Evolutionary conservation across 35 echinoderm and acorn worm species (phyloP).

Genomic region (Hemicentrotus pulcherrimus): DNA sequence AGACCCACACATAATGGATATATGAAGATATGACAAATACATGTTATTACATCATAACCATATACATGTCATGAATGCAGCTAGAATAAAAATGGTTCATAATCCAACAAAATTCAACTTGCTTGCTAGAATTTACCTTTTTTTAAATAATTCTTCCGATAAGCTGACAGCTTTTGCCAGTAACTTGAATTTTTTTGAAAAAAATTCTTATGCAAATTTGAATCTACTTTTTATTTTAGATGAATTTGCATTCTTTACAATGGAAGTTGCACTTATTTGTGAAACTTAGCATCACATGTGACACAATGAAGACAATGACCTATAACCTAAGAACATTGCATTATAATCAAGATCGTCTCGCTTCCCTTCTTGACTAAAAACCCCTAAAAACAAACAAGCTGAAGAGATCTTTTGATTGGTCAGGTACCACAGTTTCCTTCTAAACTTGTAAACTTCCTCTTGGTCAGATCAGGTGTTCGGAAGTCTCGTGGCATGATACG

Average conservation of each 20-base stretch:
- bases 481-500: neutral
- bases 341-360: neutral
- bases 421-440: neutral
- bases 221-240: no score
- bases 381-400: neutral
- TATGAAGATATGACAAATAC: no score
- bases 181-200: no score
- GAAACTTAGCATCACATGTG: neutral
- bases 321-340: neutral
- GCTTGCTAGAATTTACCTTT: no score
- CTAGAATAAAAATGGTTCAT: no score
- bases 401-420: neutral
- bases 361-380: neutral
- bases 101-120: no score
- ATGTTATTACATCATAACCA: no score
- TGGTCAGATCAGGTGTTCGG: constrained; percentile 8
- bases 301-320: neutral
- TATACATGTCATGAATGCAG: no score
- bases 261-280: neutral
- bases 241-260: neutral
- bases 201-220: no score
- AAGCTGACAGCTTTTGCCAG: no score
- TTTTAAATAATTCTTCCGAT: no score
- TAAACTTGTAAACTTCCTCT: constrained; percentile 13
- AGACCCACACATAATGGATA: no score